These are phyloP conservation scores for Anas acuta DNA, from an alignment of 2,797 vertebrate genomes.

Conservation along the genomic window DNA sequence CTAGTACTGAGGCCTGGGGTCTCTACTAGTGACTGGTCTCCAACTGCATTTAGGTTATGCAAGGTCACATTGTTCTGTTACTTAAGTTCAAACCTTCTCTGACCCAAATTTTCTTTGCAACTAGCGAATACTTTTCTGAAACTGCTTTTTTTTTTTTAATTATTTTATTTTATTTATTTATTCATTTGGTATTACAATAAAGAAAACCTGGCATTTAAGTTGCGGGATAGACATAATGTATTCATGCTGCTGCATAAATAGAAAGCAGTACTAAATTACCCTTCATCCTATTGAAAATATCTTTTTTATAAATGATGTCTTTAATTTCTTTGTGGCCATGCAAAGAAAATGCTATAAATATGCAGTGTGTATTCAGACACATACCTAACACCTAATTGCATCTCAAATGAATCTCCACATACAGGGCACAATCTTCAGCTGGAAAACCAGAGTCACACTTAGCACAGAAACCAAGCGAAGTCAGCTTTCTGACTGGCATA, in stretches of 20 bases:
- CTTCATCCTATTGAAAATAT: background rate
- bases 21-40: too few relatives aligned
- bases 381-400: background rate
- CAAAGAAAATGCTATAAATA: background rate
- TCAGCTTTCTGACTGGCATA: background rate
- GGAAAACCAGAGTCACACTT: background rate
- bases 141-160: background rate
- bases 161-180: background rate
- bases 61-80: background rate
- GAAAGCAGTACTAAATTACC: background rate
- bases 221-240: background rate
- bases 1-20: too few relatives aligned
- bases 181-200: background rate
- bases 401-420: accelerated
- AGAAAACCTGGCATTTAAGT: background rate
- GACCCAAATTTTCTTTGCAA: background rate
- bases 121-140: background rate
- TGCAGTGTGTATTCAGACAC: background rate
- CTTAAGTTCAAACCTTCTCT: background rate
- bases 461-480: background rate
- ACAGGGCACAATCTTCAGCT: background rate
- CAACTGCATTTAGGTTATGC: background rate
- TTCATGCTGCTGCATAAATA: background rate
- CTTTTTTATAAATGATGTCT: background rate
- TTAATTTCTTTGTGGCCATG: background rate